Percentiles rank a stretch among this genome's conserved stretches.
Evolutionary conservation across 2,113 vertebrate species (phyloP).

Genomic region (Riparia riparia): DNA sequence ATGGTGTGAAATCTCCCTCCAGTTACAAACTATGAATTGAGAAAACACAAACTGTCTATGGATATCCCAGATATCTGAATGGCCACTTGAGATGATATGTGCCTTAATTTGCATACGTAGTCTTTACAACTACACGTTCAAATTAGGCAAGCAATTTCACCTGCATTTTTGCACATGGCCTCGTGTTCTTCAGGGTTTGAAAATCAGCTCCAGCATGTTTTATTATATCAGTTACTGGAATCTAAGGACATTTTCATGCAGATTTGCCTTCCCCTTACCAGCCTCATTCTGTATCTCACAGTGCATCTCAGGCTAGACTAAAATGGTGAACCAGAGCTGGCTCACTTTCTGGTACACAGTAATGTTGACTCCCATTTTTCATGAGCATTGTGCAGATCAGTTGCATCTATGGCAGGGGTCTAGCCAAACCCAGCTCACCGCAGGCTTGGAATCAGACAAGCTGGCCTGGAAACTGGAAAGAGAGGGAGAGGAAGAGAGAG

Average conservation of each 20-base stretch:
- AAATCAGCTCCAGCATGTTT: not conserved
- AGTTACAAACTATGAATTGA: not conserved
- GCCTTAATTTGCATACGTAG: slow-evolving; percentile 1
- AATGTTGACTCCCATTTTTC: not conserved
- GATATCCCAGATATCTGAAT: slow-evolving; percentile 36
- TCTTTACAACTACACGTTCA: not conserved
- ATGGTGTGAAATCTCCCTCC: not conserved
- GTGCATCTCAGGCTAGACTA: not conserved
- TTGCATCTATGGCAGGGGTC: not conserved
- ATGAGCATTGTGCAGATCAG: not conserved
- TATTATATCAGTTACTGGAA: slow-evolving; percentile 24
- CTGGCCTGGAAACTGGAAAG: slow-evolving; percentile 40
- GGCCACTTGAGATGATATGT: not conserved
- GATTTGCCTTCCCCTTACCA: not conserved
- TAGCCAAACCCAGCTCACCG: not conserved
- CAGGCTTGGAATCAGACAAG: not conserved
- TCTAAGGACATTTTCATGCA: not conserved
- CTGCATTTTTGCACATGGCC: slow-evolving; percentile 65
- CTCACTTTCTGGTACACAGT: not conserved
- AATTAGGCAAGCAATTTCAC: slow-evolving; percentile 36
- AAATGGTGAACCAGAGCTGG: not conserved
- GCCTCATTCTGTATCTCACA: not conserved
- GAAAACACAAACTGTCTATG: not conserved
- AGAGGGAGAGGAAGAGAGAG: not conserved
- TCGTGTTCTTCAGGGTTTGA: slow-evolving; percentile 9